Evolutionary conservation across 2,113 vertebrate genomes (phyloP).

Genomic region (Eubucco bourcierii): DNA sequence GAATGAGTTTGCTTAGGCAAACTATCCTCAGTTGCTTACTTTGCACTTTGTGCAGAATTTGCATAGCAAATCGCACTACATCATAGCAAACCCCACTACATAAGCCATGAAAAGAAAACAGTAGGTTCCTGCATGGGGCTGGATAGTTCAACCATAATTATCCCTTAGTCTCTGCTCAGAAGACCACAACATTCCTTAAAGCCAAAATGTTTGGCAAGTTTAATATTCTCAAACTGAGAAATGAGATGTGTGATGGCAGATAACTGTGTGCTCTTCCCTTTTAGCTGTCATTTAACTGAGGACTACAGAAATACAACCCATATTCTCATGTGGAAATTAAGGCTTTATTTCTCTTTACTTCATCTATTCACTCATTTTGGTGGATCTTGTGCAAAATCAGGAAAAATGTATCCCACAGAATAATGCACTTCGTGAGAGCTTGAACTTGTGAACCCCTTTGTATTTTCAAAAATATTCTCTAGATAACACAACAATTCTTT

Average conservation of each 20-base stretch:
- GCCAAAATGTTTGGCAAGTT: background rate
- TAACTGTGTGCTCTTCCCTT: background rate
- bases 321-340: background rate
- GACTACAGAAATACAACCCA: background rate
- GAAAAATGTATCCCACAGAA: background rate
- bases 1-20: slow-evolving; percentile 15
- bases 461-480: background rate
- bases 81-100: background rate
- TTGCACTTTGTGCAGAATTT: slow-evolving; percentile 44
- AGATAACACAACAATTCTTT: background rate
- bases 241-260: background rate
- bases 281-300: background rate
- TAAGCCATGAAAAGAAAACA: slow-evolving; percentile 40
- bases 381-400: background rate
- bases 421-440: background rate
- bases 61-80: background rate
- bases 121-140: background rate
- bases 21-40: slow-evolving; percentile 22
- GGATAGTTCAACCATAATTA: slow-evolving; percentile 14
- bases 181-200: slow-evolving; percentile 43
- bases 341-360: background rate
- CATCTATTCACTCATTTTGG: background rate
- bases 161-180: slow-evolving; percentile 27
- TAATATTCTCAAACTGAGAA: background rate
- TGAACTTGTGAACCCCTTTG: background rate